Percentiles rank a stretch among this genome's conserved stretches.
Conservation (phyloP, 2,797 vertebrate genomes). For the Xenentodon cancila region DNA sequence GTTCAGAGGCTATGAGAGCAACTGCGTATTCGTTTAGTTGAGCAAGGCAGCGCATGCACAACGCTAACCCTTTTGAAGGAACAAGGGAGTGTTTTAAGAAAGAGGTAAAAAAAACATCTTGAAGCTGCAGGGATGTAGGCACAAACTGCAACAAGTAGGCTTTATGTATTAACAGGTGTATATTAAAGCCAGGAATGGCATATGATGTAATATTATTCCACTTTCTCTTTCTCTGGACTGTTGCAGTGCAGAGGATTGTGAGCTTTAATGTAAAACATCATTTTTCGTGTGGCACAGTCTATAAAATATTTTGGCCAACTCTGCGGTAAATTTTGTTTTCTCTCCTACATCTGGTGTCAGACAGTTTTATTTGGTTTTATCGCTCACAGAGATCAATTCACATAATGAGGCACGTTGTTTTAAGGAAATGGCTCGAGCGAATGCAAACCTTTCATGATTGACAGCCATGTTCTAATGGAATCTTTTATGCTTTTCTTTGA, state of each 20-base stretch:
- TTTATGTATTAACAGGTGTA: slow-evolving; percentile 77
- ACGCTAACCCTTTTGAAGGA: slow-evolving; percentile 30
- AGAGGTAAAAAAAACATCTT: slow-evolving; percentile 27
- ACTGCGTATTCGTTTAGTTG: slow-evolving; percentile 42
- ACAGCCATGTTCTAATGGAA: slow-evolving; percentile 37
- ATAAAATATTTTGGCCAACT: slow-evolving; percentile 64
- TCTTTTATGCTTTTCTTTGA: slow-evolving; percentile 17
- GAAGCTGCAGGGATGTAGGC: slow-evolving; percentile 39
- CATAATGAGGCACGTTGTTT: slow-evolving; percentile 56
- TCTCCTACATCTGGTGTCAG: slow-evolving; percentile 64
- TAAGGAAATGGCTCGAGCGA: slow-evolving; percentile 57
- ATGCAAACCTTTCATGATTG: slow-evolving; percentile 44
- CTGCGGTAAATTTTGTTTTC: slow-evolving; percentile 42
- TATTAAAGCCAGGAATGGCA: slow-evolving; percentile 63
- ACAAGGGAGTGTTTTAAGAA: slow-evolving; percentile 52
- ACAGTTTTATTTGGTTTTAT: slow-evolving; percentile 75
- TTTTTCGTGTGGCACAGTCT: slow-evolving; percentile 63
- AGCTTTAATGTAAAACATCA: slow-evolving; percentile 62
- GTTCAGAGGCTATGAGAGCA: slow-evolving; percentile 46
- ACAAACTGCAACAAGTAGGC: slow-evolving; percentile 56
- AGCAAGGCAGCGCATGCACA: slow-evolving; percentile 12
- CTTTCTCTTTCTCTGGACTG: slow-evolving; percentile 42
- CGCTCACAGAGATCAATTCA: slow-evolving; percentile 67
- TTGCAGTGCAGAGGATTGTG: slow-evolving; percentile 52
- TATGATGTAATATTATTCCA: slow-evolving; percentile 78